Base-by-base conservation (phyloP, 2,113 vertebrate species). In the Etheostoma cragini region DNA sequence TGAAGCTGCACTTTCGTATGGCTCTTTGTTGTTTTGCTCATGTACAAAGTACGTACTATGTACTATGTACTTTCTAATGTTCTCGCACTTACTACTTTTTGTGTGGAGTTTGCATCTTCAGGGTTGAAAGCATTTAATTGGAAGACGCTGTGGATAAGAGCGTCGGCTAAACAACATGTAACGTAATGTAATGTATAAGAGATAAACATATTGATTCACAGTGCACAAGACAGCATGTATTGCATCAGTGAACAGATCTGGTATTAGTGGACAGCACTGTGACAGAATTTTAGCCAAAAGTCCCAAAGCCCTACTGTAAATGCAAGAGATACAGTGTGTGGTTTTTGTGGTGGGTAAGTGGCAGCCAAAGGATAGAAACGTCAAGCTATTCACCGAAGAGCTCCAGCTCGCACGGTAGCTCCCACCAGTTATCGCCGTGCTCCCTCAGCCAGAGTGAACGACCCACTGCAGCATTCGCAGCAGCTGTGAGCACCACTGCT, bases 351-450 rank as follows among this genome's bases (percentile, higher is more conserved):
- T 46, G 19, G 26, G 5, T 65, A 78, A 81, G 81, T 71, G 80
- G 8, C 72, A 77, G 80, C 54, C 53, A 50, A 67, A 54, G 12
- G 47, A 87, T 58, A 78, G 61, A 88, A 85, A 81, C 47, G 22
- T 81, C 67, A 76, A 11, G 4, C 3, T 12, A 35, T 65, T 86
- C 62, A 60, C 26, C 16, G 12, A 69, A 79, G 77, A 57, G 76
- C 74, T 85, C 74, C 72, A 61, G 67, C 80, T 84, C 81, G 70
- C 61, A 83, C 63, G 79, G 65, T 45, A 78, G 72, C 78, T 76
- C 81, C 86, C 84, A 65, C 72, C 76, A 74, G 87, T 80, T 81
- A 86, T 67, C 42, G 5, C 72, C 85, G 58, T 67, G 78, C 72
- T 87, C 67, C 71, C 63, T 82, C 82, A 53, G 70, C 76, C 74